Evolutionary conservation across 2,888 invertebrate genomes (phyloP).

Genomic region (Cataglyphis albicans): DNA sequence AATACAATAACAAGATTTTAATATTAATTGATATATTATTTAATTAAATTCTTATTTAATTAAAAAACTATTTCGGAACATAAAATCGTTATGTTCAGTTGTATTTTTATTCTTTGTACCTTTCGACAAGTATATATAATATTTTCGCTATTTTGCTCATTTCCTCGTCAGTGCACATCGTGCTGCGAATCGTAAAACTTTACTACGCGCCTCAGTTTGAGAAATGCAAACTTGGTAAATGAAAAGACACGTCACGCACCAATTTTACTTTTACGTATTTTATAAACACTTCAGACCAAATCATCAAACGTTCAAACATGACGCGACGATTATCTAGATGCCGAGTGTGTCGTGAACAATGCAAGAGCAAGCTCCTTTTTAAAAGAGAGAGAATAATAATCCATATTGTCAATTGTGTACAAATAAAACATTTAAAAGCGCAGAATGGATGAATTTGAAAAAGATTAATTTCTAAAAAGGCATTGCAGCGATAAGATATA

Average conservation of each 20-base stretch:
- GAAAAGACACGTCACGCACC: conserved; percentile 61
- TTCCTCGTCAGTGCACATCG: neutral
- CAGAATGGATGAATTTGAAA: neutral
- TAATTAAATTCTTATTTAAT: neutral
- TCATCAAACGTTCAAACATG: conserved; percentile 59
- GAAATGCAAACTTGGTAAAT: conserved; percentile 60
- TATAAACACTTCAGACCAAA: conserved; percentile 25
- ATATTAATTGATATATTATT: neutral
- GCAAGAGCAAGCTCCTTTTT: conserved; percentile 15
- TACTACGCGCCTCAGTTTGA: conserved; percentile 57
- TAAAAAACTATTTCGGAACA: neutral
- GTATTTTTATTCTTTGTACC: neutral
- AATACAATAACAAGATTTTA: neutral
- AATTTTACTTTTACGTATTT: conserved; percentile 69
- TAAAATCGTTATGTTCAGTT: neutral
- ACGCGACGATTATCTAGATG: conserved; percentile 15
- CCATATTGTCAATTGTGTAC: conserved; percentile 12
- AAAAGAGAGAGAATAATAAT: conserved; percentile 46
- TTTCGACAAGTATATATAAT: neutral
- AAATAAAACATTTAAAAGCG: conserved; percentile 6
- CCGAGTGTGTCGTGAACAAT: conserved; percentile 8
- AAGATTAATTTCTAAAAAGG: neutral
- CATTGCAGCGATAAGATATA: neutral
- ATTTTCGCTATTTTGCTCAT: conserved; percentile 12
- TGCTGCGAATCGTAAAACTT: conserved; percentile 63